phyloP scores from a whole-genome alignment of 1,140 invertebrate genomes.

The Lutraria rhynchaena region DNA sequence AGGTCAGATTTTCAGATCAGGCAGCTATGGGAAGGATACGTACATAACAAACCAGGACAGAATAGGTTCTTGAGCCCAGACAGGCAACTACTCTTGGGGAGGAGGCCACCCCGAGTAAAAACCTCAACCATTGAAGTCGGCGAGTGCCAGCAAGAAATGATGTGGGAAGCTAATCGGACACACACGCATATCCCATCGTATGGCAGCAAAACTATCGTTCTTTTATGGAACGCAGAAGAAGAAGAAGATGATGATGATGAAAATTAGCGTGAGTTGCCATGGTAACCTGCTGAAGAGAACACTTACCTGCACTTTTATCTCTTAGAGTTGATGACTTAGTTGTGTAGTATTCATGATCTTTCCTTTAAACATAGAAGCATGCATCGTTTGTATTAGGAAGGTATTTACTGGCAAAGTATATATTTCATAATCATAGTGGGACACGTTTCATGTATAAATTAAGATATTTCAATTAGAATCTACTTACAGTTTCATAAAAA shows the following conservation, averaged over 20 bases:
- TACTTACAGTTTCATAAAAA: too few relatives aligned
- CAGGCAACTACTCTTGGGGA: constrained; percentile 27
- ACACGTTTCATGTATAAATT: too few relatives aligned
- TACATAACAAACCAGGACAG: background rate
- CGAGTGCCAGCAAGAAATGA: background rate
- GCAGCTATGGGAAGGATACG: constrained; percentile 7
- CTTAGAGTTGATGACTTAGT: background rate
- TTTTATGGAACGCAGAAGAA: too few relatives aligned
- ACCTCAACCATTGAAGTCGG: constrained; percentile 19
- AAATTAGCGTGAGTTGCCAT: too few relatives aligned
- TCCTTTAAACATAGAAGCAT: too few relatives aligned
- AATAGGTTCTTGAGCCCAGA: constrained; percentile 6
- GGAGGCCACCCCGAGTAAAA: constrained; percentile 28
- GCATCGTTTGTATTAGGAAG: too few relatives aligned
- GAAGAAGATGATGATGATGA: too few relatives aligned
- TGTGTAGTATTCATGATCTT: constrained; percentile 23
- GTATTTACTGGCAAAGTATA: too few relatives aligned
- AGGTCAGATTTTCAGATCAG: background rate
- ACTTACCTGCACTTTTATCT: constrained; percentile 4
- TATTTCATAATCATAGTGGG: too few relatives aligned
- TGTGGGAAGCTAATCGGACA: too few relatives aligned
- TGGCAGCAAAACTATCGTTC: constrained; percentile 24
- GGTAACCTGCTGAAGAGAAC: too few relatives aligned
- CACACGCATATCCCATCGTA: constrained; percentile 8
- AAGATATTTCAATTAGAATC: too few relatives aligned